Evolutionary conservation across 2,888 invertebrate genomes (phyloP), one percentile per base, ranked within the genome.

Genomic region (Periphyllus acericola): DNA sequence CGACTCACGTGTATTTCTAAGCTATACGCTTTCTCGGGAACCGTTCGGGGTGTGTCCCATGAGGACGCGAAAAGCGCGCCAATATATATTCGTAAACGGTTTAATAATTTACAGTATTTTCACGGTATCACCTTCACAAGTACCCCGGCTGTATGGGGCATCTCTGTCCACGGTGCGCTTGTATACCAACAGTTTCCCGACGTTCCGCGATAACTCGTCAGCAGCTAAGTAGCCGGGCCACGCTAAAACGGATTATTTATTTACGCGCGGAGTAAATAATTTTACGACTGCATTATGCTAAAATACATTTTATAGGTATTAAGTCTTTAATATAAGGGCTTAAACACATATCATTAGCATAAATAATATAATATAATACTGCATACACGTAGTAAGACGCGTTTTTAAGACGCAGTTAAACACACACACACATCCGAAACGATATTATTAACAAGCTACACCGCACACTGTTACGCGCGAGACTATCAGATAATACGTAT

Each of bases 261-360:
- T 80, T 29, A 29, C 40, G 21, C 19, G 14, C 17, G 3, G n/a
- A 29, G 29, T 66, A 66, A 66, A 80, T 29, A 19, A 19, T 66
- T 68, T 21, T 46, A 46, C n/a, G 14, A 21, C 19, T 40, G 21
- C 17, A 29, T 29, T 68, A 11, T 68, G 29, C 80, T 68, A 29
- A 68, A 46, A 68, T 46, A 29, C 46, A 29, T 29, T 68, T 0
- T 11, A 29, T 29, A 29, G 29, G 29, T 25, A 14, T 40, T 40
- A 75, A 75, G 75, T n/a, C n/a, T 74, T 40, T 75, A 40, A 40
- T 72, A 72, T 72, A 72, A 75, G 40, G 36, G n/a, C 2, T 46
- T 40, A n/a, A 75, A 46, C 75, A 46, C 75, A n/a, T n/a, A 40
- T 75, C 36, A 75, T 75, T 75, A 40, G 75, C 75, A 75, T 75